These are phyloP conservation scores for Diarsia mendica DNA, from an alignment of 2,888 invertebrate species.

Conservation along the genomic window DNA sequence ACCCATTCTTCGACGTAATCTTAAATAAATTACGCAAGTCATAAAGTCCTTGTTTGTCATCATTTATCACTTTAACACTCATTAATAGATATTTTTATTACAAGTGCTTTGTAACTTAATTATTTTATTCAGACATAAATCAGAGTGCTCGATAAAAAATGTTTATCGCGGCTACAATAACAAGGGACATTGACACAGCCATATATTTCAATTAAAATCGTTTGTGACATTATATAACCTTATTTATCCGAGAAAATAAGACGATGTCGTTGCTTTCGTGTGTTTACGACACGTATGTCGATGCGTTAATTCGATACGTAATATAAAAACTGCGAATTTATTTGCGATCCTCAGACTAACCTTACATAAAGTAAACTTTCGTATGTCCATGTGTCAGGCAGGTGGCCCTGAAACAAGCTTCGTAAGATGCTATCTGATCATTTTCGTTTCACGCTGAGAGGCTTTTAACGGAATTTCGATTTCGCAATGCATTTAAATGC, in stretches of 20 bases:
- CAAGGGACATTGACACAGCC: slow-evolving; percentile 63
- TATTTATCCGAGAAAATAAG: slow-evolving; percentile 73
- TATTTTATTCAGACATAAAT: slow-evolving; percentile 33
- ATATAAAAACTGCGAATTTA: slow-evolving; percentile 87
- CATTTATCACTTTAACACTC: slow-evolving; percentile 30
- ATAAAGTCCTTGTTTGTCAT: slow-evolving; percentile 18
- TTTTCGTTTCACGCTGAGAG: slow-evolving; percentile 83
- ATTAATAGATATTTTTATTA: not conserved
- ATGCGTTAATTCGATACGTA: slow-evolving; percentile 81
- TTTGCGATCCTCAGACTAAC: slow-evolving; percentile 75
- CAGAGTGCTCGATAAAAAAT: slow-evolving; percentile 19
- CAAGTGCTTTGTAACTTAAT: slow-evolving; percentile 9
- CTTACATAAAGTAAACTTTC: slow-evolving; percentile 81
- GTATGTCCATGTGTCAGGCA: slow-evolving; percentile 83
- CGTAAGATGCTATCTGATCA: slow-evolving; percentile 75
- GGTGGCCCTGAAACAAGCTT: slow-evolving; percentile 81
- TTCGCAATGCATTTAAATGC: slow-evolving; percentile 83
- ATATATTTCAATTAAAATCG: slow-evolving; percentile 69
- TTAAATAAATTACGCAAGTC: slow-evolving; percentile 8
- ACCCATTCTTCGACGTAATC: not conserved
- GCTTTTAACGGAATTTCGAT: slow-evolving; percentile 76
- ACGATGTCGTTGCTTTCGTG: slow-evolving; percentile 70
- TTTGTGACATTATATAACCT: slow-evolving; percentile 62
- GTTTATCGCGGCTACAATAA: slow-evolving; percentile 44
- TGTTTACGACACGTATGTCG: slow-evolving; percentile 70